Base-by-base conservation (phyloP, 2,113 vertebrate species). In the Lamprotornis superbus region DNA sequence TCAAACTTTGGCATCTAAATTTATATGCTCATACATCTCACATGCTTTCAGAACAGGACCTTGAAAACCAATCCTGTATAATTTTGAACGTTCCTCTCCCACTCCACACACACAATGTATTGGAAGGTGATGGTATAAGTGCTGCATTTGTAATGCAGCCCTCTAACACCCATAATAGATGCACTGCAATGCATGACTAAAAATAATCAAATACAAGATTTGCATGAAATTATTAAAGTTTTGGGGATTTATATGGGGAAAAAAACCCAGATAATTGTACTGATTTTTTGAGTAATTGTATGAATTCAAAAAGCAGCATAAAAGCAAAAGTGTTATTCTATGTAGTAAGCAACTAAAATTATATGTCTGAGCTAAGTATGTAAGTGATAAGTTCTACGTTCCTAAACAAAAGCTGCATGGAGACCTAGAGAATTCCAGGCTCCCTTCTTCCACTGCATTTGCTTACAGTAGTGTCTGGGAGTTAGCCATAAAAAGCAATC, bases 231-330 rank as follows among this genome's bases (percentile, higher is more conserved):
- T 55, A 68, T 68, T 37, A 37, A 78, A 77, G 27, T 33, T 77
- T 95, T 42, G 22, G 13, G 30, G 39, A 74, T 81, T 94, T 93
- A 52, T 73, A 59, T 42, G 25, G 64, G 49, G 17, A 65, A 74
- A 87, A 73, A 63, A 44, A 5, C 6, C 19, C 19, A 59, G 55
- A 82, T 71, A n/a, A 57, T 52, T 82, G 79, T 50, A 37, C 17
- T 81, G 57, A 21, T 56, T 78, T 91, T 90, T 88, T 35, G 39
- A 61, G 27, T 90, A 95, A 93, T 95, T 96, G 93, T 89, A 93
- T 95, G 89, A 95, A 97, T 96, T 93, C 92, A 97, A 89, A 83
- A 90, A 93, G 65, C 42, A 91, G 53, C 37, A 76, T 74, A 92
- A 92, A 90, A 95, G 90, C 80, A 69, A 69, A 93, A 60, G 33